phyloP scores from a whole-genome alignment of 1,140 invertebrate genomes.

The Nasonia giraulti region DNA sequence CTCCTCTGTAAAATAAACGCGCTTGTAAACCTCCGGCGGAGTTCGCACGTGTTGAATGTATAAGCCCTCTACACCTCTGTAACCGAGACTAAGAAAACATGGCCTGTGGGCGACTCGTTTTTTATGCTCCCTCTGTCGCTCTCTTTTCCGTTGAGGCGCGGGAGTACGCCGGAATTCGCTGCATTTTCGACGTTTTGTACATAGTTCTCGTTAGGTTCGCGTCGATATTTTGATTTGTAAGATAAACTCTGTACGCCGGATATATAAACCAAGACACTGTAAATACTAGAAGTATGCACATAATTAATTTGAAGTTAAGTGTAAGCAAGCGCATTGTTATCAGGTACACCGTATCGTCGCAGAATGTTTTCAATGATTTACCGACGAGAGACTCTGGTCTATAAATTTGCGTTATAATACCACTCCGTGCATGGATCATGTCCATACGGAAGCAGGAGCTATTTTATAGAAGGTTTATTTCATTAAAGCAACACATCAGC shows the following conservation, averaged over 20 bases:
- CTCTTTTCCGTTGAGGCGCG: neutral
- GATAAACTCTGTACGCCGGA: neutral
- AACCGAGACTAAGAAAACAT: slow-evolving; percentile 60
- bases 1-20: slow-evolving; percentile 69
- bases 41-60: slow-evolving; percentile 55
- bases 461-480: slow-evolving; percentile 45
- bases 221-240: too few relatives aligned
- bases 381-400: slow-evolving; percentile 17
- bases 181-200: slow-evolving; percentile 6
- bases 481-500: slow-evolving; percentile 42
- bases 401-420: slow-evolving; percentile 39
- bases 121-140: neutral
- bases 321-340: neutral
- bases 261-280: slow-evolving; percentile 22
- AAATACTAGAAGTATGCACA: slow-evolving; percentile 40
- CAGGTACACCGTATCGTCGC: neutral
- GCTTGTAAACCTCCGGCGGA: slow-evolving; percentile 68
- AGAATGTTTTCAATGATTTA: neutral
- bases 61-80: slow-evolving; percentile 47
- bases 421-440: neutral
- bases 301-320: slow-evolving; percentile 24
- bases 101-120: slow-evolving; percentile 45
- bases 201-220: neutral
- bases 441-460: neutral
- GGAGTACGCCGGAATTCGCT: neutral